phyloP scores from a whole-genome alignment of 2,113 vertebrate genomes.

The Tetrax tetrax region DNA sequence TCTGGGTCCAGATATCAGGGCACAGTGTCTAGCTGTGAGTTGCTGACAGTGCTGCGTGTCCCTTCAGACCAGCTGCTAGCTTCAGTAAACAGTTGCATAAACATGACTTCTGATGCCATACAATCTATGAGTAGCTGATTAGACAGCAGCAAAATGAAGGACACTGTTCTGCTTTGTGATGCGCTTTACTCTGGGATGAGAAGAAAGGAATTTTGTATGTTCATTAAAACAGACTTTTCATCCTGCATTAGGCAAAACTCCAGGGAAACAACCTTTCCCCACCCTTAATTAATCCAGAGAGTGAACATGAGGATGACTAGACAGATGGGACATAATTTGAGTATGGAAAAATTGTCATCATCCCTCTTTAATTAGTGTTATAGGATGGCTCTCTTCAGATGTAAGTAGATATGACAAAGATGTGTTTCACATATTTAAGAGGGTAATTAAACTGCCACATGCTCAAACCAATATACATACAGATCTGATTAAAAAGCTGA shows the following conservation, averaged over 20 bases:
- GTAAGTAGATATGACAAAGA: conserved; percentile 77
- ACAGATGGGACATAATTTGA: conserved; percentile 71
- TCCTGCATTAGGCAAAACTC: conserved; percentile 55
- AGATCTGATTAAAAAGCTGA: conserved; percentile 73
- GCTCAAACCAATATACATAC: conserved; percentile 72
- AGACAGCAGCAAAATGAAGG: not conserved
- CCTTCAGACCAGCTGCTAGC: not conserved
- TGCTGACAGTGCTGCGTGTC: not conserved
- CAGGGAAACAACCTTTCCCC: conserved; percentile 57
- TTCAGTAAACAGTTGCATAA: not conserved
- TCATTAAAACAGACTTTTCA: conserved; percentile 55
- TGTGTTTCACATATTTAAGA: conserved; percentile 73
- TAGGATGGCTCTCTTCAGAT: conserved; percentile 68
- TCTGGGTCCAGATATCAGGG: not conserved
- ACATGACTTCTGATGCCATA: not conserved
- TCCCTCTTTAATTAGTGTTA: conserved; percentile 73
- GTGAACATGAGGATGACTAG: conserved; percentile 62
- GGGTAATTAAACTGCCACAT: conserved; percentile 76
- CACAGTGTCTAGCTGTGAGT: not conserved
- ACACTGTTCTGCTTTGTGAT: not conserved
- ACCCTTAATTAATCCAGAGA: conserved; percentile 69
- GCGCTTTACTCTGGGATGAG: not conserved
- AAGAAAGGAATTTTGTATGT: not conserved
- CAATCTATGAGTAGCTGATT: not conserved
- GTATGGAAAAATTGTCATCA: conserved; percentile 66